Evolutionary conservation across 2,113 vertebrate species (phyloP), one percentile per base, ranked within the genome.

Genomic region (Seriola aureovittata): DNA sequence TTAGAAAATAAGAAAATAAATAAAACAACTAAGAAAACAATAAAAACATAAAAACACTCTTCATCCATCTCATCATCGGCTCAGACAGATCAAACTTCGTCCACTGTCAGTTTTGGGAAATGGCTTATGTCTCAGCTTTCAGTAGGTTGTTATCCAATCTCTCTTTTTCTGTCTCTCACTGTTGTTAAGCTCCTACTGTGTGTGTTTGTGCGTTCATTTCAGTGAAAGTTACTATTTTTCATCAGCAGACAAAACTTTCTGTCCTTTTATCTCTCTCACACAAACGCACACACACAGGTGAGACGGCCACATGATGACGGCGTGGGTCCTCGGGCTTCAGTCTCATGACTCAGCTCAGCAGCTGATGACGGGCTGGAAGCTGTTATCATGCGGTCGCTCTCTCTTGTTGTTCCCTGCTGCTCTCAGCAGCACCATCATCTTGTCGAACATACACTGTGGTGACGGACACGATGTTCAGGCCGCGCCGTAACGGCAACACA

Each of bases 281-380:
- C 42, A 62, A 29, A 75, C 52, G 60, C 46, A 77, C 70, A 84
- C 23, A 69, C 74, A 38, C 66, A 86, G 83, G 85, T 81, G 83
- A 80, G 75, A 19, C 38, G 8, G 57, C 69, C 81, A 74, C 82
- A 68, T 84, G 88, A 87, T 76, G 76, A 81, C 76, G 72, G 83
- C 46, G n/a, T 0, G 71, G 72, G 17, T 73, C 38, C 60, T 63
- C 25, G 0, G 65, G 75, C 82, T 67, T 78, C 71, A 63, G 71
- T 54, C 80, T 85, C 67, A 84, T 92, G 90, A 92, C 81, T 90
- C 85, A 74, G 89, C 77, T 73, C 5, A 44, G 80, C 60, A 54
- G 80, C 74, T 86, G 86, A 90, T 74, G 78, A 80, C 4, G 25
- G 78, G 58, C 71, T 90, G 78, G 38, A 67, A 44, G 69, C 75